phyloP scores from a whole-genome alignment of 2,113 vertebrate genomes.

The cattle (Bos taurus) region DNA sequence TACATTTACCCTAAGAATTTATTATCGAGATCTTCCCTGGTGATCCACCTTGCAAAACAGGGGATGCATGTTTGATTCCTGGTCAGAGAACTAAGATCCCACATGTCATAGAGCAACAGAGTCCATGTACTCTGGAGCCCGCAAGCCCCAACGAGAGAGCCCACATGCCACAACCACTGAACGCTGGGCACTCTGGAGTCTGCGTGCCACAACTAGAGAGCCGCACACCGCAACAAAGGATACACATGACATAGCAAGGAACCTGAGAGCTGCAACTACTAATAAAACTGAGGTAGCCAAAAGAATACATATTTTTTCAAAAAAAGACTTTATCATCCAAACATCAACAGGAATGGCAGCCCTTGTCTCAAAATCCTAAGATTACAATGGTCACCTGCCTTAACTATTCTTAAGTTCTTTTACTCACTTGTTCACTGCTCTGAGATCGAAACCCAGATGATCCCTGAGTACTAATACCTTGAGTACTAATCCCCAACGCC shows the following conservation, averaged over 20 bases:
- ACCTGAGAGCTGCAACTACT: neutral
- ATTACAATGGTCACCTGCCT: slow-evolving; percentile 97
- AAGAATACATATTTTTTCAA: neutral
- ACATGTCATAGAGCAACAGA: neutral
- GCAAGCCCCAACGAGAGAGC: neutral
- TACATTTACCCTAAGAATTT: slow-evolving; percentile 99
- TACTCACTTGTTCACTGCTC: slow-evolving; percentile 99
- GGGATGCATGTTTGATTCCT: neutral
- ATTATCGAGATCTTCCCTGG: slow-evolving; percentile 85
- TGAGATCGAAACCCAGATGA: slow-evolving; percentile 98
- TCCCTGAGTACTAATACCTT: slow-evolving; percentile 88
- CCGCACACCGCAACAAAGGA: neutral
- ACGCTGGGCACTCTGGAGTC: fast-evolving
- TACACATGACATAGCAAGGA: neutral
- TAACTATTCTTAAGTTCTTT: slow-evolving; percentile 98
- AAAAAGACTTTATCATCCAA: slow-evolving; percentile 92
- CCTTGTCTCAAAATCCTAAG: slow-evolving; percentile 99
- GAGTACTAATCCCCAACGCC: neutral
- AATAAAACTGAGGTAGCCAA: neutral
- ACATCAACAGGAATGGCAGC: slow-evolving; percentile 99
- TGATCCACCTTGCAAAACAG: neutral
- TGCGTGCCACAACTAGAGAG: neutral
- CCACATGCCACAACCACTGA: neutral
- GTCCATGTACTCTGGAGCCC: neutral
- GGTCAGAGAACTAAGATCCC: neutral